A percentile compares a stretch with the other conserved stretches of the same genome.
These are phyloP conservation scores for Pseudopodoces humilis DNA, from an alignment of 2,113 vertebrate genomes.

Conservation along the genomic window DNA sequence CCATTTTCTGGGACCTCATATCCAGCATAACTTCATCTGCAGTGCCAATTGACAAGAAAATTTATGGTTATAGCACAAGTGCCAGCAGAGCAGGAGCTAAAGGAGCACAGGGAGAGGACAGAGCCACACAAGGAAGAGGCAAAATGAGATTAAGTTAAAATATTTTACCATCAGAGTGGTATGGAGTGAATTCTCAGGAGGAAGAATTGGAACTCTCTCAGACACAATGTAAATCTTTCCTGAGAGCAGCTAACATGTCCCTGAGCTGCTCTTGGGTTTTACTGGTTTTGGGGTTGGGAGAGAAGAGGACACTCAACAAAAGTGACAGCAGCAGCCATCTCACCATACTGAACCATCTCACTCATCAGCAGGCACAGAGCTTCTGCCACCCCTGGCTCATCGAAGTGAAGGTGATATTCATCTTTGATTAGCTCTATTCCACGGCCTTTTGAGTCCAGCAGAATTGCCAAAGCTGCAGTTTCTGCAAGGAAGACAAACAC, in stretches of 20 bases:
- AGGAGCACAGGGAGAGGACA: not conserved
- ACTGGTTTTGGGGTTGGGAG: not conserved
- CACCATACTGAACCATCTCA: conserved; percentile 66
- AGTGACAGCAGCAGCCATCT: not conserved
- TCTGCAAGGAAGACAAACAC: conserved; percentile 55
- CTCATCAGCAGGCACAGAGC: conserved; percentile 65
- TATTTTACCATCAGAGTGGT: not conserved
- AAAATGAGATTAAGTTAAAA: not conserved
- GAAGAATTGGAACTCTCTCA: not conserved
- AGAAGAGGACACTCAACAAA: not conserved
- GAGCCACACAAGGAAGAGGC: not conserved
- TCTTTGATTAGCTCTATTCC: conserved; percentile 56
- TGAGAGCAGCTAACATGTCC: not conserved
- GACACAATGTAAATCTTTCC: not conserved
- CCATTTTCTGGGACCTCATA: conserved; percentile 39
- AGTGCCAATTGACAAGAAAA: not conserved
- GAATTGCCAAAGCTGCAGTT: conserved; percentile 60
- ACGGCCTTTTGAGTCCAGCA: not conserved
- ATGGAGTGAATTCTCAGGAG: not conserved
- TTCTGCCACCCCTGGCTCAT: conserved; percentile 64
- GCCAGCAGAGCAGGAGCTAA: not conserved
- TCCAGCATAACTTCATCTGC: conserved; percentile 65
- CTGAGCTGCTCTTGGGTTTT: not conserved
- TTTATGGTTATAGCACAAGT: not conserved
- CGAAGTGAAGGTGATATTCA: not conserved